phyloP scores from a whole-genome alignment of 2,797 vertebrate genomes.

The Anguilla pacifica region DNA sequence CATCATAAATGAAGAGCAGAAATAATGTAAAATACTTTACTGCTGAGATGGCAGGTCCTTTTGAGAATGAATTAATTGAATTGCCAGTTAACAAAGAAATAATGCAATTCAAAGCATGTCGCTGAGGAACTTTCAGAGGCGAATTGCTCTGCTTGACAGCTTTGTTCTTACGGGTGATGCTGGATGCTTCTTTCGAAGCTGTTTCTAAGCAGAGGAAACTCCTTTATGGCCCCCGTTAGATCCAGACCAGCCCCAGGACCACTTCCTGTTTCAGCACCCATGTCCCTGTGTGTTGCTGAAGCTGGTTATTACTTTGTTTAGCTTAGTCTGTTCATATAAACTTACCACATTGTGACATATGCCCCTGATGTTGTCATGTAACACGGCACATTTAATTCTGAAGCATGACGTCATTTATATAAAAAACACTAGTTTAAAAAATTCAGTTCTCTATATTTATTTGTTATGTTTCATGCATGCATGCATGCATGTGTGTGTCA shows the following conservation, averaged over 20 bases:
- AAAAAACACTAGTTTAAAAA: background rate
- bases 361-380: background rate
- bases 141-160: constrained; percentile 23
- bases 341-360: background rate
- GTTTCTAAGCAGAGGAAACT: constrained; percentile 34
- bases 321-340: background rate
- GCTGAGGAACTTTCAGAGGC: constrained; percentile 47
- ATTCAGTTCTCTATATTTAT: background rate
- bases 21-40: constrained; percentile 74
- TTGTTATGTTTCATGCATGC: background rate
- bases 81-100: constrained; percentile 63
- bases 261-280: background rate
- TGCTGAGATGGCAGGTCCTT: constrained; percentile 75
- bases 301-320: background rate
- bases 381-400: background rate
- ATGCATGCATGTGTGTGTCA: no score
- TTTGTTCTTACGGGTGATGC: constrained; percentile 27
- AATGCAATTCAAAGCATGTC: constrained; percentile 44
- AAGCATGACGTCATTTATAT: background rate
- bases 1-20: constrained; percentile 51
- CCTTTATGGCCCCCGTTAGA: constrained; percentile 9
- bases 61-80: constrained; percentile 66
- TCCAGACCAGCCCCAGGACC: no score
- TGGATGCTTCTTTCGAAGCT: constrained; percentile 31
- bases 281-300: background rate